Evolutionary conservation across 2,888 invertebrate species (phyloP).

Genomic region (Morpho achilles): DNA sequence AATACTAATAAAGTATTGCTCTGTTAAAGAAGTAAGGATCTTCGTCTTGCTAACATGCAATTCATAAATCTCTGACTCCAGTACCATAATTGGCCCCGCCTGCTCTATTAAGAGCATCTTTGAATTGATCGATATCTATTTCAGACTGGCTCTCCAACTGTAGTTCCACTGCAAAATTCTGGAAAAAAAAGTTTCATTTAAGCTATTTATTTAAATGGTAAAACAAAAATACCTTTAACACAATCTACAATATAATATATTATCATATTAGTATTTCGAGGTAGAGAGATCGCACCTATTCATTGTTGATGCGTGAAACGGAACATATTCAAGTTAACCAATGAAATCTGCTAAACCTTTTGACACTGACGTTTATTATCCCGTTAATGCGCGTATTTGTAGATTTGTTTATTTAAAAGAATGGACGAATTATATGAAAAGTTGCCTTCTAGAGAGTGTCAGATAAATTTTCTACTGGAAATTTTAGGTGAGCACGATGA

Average conservation of each 20-base stretch:
- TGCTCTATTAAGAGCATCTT: constrained; percentile 83
- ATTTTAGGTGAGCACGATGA: constrained; percentile 78
- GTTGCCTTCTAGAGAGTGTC: constrained; percentile 72
- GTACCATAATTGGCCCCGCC: constrained; percentile 91
- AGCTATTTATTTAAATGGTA: not conserved
- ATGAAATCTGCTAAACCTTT: constrained; percentile 1
- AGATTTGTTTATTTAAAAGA: constrained; percentile 1
- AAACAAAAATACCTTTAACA: not conserved
- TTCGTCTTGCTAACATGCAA: constrained; percentile 27
- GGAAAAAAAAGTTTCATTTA: constrained; percentile 39
- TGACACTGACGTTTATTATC: constrained; percentile 1
- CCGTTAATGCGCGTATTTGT: not conserved
- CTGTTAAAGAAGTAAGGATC: constrained; percentile 18
- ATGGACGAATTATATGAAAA: constrained; percentile 73
- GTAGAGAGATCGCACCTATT: constrained; percentile 34
- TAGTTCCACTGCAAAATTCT: constrained; percentile 89
- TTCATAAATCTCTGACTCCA: constrained; percentile 83
- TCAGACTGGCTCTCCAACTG: constrained; percentile 84
- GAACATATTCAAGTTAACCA: constrained; percentile 8
- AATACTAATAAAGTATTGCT: constrained; percentile 19
- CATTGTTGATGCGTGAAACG: constrained; percentile 12
- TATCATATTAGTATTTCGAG: constrained; percentile 25
- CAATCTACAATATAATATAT: not conserved
- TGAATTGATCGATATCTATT: constrained; percentile 84
- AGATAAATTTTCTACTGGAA: constrained; percentile 68